A percentile compares a stretch with the other conserved stretches of the same genome.
phyloP scores from a whole-genome alignment of 1,140 invertebrate species.

The Microplitis mediator region DNA sequence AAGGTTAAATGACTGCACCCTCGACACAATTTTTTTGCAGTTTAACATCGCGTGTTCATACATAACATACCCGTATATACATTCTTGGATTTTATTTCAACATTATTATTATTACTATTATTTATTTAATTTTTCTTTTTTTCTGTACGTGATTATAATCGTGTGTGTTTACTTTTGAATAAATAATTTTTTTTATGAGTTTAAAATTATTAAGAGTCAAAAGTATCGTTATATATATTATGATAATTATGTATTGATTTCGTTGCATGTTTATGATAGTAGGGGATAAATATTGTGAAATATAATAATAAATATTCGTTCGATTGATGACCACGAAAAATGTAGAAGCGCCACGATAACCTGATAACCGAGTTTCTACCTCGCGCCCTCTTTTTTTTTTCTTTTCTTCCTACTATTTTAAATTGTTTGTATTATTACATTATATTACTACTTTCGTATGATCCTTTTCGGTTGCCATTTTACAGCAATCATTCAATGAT shows the following conservation, averaged over 20 bases:
- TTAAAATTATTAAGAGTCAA: neutral
- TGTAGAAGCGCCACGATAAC: constrained; percentile 7
- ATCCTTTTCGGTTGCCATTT: too few relatives aligned
- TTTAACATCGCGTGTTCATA: constrained; percentile 16
- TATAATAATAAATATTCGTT: neutral
- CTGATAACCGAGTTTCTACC: constrained; percentile 19
- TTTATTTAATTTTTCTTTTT: neutral
- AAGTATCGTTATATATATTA: too few relatives aligned
- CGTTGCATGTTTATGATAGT: neutral
- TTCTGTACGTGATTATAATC: neutral
- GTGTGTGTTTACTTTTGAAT: neutral
- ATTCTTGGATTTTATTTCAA: neutral
- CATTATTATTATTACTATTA: neutral
- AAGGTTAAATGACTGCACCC: constrained; percentile 17
- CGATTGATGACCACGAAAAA: constrained; percentile 10
- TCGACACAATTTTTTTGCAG: constrained; percentile 26
- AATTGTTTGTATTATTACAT: neutral
- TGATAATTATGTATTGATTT: too few relatives aligned
- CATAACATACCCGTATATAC: neutral
- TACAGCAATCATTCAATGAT: too few relatives aligned
- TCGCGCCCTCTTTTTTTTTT: constrained; percentile 13
- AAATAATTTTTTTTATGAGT: neutral
- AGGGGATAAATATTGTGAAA: neutral
- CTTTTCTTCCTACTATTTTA: neutral
- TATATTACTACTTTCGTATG: too few relatives aligned